These are phyloP conservation scores for Apamea epomidion DNA, from an alignment of 2,888 invertebrate genomes.

Conservation along the genomic window DNA sequence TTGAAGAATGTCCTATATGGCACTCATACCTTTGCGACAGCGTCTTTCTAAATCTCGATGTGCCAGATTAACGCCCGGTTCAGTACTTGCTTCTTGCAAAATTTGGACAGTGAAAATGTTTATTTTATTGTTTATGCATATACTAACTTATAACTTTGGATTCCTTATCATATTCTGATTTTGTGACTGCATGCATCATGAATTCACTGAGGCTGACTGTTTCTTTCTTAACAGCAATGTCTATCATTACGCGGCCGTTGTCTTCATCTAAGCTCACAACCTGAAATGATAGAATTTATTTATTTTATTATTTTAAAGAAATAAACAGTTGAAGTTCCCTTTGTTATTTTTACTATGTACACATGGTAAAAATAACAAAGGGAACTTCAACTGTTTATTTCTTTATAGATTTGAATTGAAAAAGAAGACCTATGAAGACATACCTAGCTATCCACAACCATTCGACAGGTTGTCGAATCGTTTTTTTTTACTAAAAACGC, in stretches of 20 bases:
- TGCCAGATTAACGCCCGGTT: not conserved
- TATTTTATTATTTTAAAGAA: no score
- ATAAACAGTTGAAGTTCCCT: no score
- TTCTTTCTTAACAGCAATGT: conserved; percentile 92
- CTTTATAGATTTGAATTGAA: no score
- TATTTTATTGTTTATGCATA: not conserved
- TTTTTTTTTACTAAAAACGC: no score
- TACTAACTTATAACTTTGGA: conserved; percentile 96
- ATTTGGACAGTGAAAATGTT: conserved; percentile 53
- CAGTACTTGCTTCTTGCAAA: conserved; percentile 45
- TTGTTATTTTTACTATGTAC: no score
- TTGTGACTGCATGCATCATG: conserved; percentile 94
- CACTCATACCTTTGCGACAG: not conserved
- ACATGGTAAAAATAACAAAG: no score
- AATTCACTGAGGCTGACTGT: conserved; percentile 94
- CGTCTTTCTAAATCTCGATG: not conserved
- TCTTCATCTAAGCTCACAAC: conserved; percentile 96
- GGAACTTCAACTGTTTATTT: no score
- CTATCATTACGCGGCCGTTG: conserved; percentile 94
- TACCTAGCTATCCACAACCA: no score
- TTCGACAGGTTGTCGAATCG: no score
- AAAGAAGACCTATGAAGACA: no score
- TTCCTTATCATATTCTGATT: conserved; percentile 94
- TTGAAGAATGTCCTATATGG: not conserved
- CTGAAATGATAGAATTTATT: conserved; percentile 74